phyloP scores from a whole-genome alignment of 2,797 vertebrate species.

The Sebastes umbrosus region DNA sequence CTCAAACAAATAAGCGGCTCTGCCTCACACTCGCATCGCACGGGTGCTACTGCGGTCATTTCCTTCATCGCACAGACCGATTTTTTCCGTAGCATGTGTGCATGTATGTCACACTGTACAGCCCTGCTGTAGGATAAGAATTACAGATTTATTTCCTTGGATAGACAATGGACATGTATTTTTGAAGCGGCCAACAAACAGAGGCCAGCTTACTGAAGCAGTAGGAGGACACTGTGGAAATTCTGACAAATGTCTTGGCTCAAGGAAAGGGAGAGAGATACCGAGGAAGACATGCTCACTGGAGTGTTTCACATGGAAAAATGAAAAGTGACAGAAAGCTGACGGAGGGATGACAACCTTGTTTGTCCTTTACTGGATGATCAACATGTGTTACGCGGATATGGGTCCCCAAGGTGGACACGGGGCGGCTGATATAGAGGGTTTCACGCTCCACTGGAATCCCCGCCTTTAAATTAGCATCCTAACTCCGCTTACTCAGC shows the following conservation, averaged over 20 bases:
- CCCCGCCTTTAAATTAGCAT: constrained; percentile 77
- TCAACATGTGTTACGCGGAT: constrained; percentile 76
- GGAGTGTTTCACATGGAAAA: constrained; percentile 71
- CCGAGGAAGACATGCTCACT: constrained; percentile 65
- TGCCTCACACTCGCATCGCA: too few relatives aligned
- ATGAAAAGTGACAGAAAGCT: constrained; percentile 82
- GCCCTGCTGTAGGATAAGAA: background rate
- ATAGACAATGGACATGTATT: constrained; percentile 39
- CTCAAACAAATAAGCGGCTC: too few relatives aligned
- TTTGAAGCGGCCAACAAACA: constrained; percentile 36
- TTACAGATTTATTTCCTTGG: constrained; percentile 19
- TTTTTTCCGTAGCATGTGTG: too few relatives aligned
- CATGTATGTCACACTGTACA: too few relatives aligned
- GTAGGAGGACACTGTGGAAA: constrained; percentile 59
- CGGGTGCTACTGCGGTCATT: too few relatives aligned
- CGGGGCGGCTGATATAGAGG: constrained; percentile 56
- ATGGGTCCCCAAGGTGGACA: constrained; percentile 74
- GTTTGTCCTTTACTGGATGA: constrained; percentile 82
- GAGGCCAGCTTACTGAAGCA: constrained; percentile 53
- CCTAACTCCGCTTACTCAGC: constrained; percentile 66
- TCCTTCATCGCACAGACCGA: too few relatives aligned
- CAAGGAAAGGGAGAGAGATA: constrained; percentile 55
- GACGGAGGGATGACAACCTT: constrained; percentile 79
- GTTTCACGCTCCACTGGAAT: constrained; percentile 64
- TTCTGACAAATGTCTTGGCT: constrained; percentile 73